Evolutionary conservation across 2,113 vertebrate genomes (phyloP), one percentile per base, ranked within the genome.

Genomic region (Danio rerio): DNA sequence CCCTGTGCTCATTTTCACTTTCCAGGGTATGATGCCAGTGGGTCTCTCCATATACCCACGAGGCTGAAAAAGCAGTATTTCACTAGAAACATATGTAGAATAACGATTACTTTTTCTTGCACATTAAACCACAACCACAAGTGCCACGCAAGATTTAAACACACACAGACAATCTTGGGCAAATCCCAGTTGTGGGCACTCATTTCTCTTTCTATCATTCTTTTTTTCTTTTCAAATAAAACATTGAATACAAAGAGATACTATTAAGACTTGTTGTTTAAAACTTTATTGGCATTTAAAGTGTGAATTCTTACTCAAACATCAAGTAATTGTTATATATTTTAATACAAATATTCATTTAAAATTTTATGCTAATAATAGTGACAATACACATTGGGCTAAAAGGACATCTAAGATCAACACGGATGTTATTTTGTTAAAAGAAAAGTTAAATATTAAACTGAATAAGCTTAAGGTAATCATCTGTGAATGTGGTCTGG

Each of bases 81-180:
- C 75, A 62, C 13, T 52, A 78, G 75, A 78, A 78, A 31, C 58
- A 63, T 70, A n/a, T n/a, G n/a, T n/a, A n/a, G n/a, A n/a, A n/a
- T n/a, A n/a, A n/a, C n/a, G n/a, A n/a, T n/a, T n/a, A 12, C 31
- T 13, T 21, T 2, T 52, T 31, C 69, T 52, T 31, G 31, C 31
- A 5, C 1, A 4, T 74, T 16, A 77, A 63, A 77, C 58, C 58
- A 50, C 74, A 77, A 47, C 20, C 70, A 8, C 15, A 73, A 73
- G 5, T 0, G 0, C 52, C 5, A 9, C 4, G 31, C 11, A n/a
- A 53, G 21, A 40, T 10, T 55, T 5, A 55, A 40, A 55, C 49
- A 11, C 50, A 40, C 5, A n/a, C 1, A 53, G 0, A 52, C 70
- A 15, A 43, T 10, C 16, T 53, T 10, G 21, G 70, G 20, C 49